Conservation (phyloP, 2,113 vertebrate genomes). For the Manacus vitellinus region DNA sequence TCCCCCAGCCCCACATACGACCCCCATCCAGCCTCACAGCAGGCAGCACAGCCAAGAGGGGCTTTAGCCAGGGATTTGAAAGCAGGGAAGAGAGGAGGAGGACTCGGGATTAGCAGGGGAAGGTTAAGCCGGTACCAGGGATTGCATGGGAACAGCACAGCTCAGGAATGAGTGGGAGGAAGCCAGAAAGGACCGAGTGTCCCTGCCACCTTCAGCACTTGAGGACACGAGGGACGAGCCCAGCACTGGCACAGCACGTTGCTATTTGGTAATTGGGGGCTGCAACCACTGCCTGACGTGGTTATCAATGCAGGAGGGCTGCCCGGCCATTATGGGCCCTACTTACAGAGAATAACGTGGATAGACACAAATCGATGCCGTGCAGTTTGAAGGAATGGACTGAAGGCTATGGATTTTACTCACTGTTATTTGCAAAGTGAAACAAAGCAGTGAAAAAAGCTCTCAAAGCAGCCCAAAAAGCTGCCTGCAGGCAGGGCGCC, state of each 20-base stretch:
- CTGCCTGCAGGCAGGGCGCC: neutral
- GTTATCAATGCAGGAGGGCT: neutral
- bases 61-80: neutral
- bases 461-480: neutral
- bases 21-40: neutral
- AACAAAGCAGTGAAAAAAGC: neutral
- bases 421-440: neutral
- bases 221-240: neutral
- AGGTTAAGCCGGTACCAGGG: neutral
- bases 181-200: neutral
- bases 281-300: neutral
- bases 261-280: neutral
- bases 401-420: neutral
- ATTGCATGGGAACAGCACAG: neutral
- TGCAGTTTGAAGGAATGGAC: neutral
- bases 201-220: neutral
- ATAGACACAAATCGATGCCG: neutral
- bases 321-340: neutral
- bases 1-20: accelerated
- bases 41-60: neutral
- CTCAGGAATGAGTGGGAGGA: neutral
- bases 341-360: neutral
- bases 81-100: neutral
- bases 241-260: accelerated
- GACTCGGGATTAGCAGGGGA: neutral